Evolutionary conservation across 2,797 vertebrate genomes (phyloP).

Genomic region (Cossypha heuglini): DNA sequence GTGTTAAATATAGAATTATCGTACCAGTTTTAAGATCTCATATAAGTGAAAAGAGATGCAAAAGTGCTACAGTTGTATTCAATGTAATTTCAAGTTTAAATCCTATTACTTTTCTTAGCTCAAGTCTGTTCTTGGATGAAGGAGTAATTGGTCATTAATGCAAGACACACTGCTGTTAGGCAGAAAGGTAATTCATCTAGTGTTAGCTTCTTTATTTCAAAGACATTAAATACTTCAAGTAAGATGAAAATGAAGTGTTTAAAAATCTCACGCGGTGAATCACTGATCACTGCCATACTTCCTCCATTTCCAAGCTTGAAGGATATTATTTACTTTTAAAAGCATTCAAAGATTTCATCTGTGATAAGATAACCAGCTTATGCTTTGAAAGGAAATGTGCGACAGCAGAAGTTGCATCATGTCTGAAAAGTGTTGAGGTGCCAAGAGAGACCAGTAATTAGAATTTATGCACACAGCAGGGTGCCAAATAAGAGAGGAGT

Average conservation of each 20-base stretch:
- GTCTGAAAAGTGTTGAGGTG: not conserved
- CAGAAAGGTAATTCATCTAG: slow-evolving; percentile 1
- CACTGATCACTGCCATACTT: slow-evolving; percentile 28
- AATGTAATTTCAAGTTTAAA: slow-evolving; percentile 27
- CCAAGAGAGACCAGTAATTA: slow-evolving; percentile 18
- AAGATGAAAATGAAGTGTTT: slow-evolving; percentile 40
- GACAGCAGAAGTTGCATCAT: not conserved
- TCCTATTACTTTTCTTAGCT: not conserved
- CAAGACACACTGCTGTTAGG: slow-evolving; percentile 5
- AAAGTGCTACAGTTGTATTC: not conserved
- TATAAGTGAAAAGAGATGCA: not conserved
- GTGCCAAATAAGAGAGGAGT: not conserved
- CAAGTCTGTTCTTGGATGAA: not conserved
- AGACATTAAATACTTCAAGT: slow-evolving; percentile 26
- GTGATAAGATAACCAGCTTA: slow-evolving; percentile 33
- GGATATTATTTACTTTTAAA: slow-evolving; percentile 52
- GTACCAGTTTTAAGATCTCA: not conserved
- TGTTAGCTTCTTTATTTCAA: slow-evolving; percentile 32
- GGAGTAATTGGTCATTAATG: slow-evolving; percentile 43
- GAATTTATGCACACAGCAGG: not conserved
- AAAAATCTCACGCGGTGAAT: slow-evolving; percentile 35
- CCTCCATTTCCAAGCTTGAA: slow-evolving; percentile 28
- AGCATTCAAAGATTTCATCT: slow-evolving; percentile 37
- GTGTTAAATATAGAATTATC: not conserved
- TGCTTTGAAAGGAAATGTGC: not conserved